Evolutionary conservation across 2,113 vertebrate genomes (phyloP).

Genomic region (Hippopotamus amphibius): DNA sequence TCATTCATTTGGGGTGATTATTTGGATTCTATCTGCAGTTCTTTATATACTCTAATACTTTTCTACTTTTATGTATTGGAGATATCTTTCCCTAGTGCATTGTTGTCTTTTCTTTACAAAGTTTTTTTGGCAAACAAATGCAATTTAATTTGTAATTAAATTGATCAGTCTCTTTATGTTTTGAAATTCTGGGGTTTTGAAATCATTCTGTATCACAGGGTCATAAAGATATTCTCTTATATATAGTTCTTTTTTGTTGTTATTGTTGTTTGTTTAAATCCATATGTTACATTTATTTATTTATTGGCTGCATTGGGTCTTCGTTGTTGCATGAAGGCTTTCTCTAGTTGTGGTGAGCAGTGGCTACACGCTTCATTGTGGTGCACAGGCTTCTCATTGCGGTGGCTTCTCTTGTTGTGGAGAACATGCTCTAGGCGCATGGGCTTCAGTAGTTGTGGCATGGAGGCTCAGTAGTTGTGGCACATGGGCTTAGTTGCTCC

Average conservation of each 20-base stretch:
- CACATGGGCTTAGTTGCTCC: too few relatives aligned
- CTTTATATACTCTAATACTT: neutral
- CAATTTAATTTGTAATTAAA: slow-evolving; percentile 25
- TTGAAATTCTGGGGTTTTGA: neutral
- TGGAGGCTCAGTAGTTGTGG: too few relatives aligned
- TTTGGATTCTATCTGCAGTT: neutral
- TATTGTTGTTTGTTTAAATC: too few relatives aligned
- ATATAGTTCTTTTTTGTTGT: neutral
- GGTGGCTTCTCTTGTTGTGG: too few relatives aligned
- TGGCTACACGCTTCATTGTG: too few relatives aligned
- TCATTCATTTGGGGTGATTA: neutral
- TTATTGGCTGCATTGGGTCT: too few relatives aligned
- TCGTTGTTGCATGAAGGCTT: too few relatives aligned
- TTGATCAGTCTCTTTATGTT: neutral
- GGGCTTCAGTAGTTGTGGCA: too few relatives aligned
- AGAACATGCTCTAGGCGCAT: too few relatives aligned
- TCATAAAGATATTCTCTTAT: neutral
- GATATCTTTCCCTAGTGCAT: neutral
- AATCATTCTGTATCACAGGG: neutral
- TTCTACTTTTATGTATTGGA: neutral
- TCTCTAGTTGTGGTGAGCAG: too few relatives aligned
- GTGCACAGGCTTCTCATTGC: too few relatives aligned
- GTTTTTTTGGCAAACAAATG: neutral
- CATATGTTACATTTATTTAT: too few relatives aligned
- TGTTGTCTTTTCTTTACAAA: neutral